Evolutionary conservation across 2,888 invertebrate species (phyloP).

Genomic region (Caenorhabditis auriculariae): DNA sequence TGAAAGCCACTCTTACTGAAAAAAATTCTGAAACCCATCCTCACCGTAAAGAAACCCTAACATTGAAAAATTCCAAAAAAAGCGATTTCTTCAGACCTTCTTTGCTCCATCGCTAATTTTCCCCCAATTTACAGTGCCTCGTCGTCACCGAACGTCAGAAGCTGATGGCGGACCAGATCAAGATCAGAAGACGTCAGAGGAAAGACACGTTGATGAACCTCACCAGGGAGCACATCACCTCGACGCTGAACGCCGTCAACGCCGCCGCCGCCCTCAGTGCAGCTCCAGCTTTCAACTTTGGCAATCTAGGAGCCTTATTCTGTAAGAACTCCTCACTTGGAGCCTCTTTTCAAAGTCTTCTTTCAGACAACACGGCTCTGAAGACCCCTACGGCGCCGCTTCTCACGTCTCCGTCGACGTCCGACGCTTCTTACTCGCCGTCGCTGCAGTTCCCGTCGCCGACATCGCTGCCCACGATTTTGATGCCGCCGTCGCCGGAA

Average conservation of each 20-base stretch:
- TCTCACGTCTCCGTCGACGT: conserved; percentile 33
- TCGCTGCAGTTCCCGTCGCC: conserved; percentile 27
- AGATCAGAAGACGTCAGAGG: conserved; percentile 56
- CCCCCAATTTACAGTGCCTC: conserved; percentile 46
- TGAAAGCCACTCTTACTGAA: no score
- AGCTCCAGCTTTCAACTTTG: conserved; percentile 16
- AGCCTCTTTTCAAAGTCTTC: not conserved
- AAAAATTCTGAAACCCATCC: no score
- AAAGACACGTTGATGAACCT: conserved; percentile 57
- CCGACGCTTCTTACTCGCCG: conserved; percentile 35
- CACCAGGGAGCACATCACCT: conserved; percentile 48
- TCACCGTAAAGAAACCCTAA: no score
- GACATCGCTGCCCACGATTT: conserved; percentile 10
- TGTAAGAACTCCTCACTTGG: conserved; percentile 16
- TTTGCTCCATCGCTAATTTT: not conserved
- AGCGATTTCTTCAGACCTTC: not conserved
- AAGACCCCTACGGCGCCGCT: conserved; percentile 29
- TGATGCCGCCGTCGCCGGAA: conserved; percentile 13
- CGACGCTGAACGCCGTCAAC: conserved; percentile 41
- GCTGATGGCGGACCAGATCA: conserved; percentile 62
- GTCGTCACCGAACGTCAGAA: conserved; percentile 59
- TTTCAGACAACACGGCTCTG: no score
- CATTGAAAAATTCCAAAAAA: not conserved
- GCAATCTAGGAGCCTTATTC: conserved; percentile 28
- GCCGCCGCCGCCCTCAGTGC: conserved; percentile 42